Conservation (phyloP, 2,113 vertebrate genomes). For the Hippocampus comes region DNA sequence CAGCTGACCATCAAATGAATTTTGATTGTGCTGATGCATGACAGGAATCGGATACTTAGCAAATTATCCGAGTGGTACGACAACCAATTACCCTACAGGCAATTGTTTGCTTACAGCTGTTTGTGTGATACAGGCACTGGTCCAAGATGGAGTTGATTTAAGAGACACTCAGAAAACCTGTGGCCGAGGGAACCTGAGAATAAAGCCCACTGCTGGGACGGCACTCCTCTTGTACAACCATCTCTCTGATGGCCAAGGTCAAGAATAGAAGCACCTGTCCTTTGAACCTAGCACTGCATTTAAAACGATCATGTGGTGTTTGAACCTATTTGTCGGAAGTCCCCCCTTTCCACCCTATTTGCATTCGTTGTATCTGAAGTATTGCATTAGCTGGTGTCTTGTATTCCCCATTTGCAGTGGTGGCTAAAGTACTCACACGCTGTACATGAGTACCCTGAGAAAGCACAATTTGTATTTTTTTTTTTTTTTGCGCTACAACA, state of each 20-base stretch:
- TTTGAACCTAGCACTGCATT: not conserved
- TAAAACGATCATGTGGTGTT: not conserved
- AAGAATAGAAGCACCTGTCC: constrained; percentile 18
- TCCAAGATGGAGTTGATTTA: constrained; percentile 86
- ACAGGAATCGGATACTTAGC: constrained; percentile 20
- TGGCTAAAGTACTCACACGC: not conserved
- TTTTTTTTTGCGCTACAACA: too few species aligned
- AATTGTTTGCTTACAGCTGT: constrained; percentile 11
- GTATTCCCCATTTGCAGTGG: not conserved
- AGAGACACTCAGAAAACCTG: constrained; percentile 88
- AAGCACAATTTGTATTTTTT: too few species aligned
- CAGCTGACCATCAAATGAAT: constrained; percentile 15
- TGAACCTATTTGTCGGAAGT: too few species aligned
- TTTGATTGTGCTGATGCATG: constrained; percentile 1
- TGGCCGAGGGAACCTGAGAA: constrained; percentile 84
- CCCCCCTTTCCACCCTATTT: too few species aligned
- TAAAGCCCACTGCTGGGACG: constrained; percentile 85
- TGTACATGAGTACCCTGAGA: too few species aligned
- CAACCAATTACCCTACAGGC: not conserved
- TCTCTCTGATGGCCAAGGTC: constrained; percentile 92
- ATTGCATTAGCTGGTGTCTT: not conserved
- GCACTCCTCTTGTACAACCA: constrained; percentile 98
- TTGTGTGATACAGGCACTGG: constrained; percentile 78
- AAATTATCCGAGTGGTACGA: constrained; percentile 7
- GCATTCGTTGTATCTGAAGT: not conserved